These are phyloP conservation scores for Zalophus californianus DNA, from an alignment of 2,797 vertebrate genomes.

Conservation along the genomic window DNA sequence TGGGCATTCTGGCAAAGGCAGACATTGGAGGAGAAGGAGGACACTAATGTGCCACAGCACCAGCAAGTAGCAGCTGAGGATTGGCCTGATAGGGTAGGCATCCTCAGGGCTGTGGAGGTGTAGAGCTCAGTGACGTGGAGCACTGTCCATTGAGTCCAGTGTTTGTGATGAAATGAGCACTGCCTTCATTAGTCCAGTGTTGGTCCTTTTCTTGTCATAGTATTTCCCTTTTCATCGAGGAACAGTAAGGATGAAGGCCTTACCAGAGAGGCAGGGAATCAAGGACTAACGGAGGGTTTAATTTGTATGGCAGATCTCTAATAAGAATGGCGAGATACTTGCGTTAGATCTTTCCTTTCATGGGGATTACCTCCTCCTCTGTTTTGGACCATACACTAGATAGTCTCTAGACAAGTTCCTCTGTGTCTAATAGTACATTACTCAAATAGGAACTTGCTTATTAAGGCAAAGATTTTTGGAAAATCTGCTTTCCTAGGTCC, in stretches of 20 bases:
- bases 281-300: background rate
- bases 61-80: background rate
- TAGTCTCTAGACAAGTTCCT: slow-evolving; percentile 11
- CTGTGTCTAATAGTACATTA: background rate
- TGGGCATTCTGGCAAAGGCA: background rate
- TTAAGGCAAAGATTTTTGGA: slow-evolving; percentile 54
- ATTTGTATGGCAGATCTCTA: background rate
- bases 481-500: slow-evolving; percentile 29
- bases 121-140: background rate
- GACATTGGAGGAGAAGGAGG: background rate
- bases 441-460: slow-evolving; percentile 61
- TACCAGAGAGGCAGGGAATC: background rate
- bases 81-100: background rate
- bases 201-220: background rate
- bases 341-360: background rate
- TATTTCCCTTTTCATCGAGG: background rate
- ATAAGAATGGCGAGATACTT: background rate
- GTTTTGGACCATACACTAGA: background rate
- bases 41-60: background rate
- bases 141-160: background rate
- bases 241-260: background rate
- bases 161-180: background rate
- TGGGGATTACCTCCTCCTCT: background rate
- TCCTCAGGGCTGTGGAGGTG: background rate
- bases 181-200: background rate